Evolutionary conservation across 2,888 invertebrate species (phyloP), one percentile per base, ranked within the genome.

Genomic region (Noctua fimbriata): DNA sequence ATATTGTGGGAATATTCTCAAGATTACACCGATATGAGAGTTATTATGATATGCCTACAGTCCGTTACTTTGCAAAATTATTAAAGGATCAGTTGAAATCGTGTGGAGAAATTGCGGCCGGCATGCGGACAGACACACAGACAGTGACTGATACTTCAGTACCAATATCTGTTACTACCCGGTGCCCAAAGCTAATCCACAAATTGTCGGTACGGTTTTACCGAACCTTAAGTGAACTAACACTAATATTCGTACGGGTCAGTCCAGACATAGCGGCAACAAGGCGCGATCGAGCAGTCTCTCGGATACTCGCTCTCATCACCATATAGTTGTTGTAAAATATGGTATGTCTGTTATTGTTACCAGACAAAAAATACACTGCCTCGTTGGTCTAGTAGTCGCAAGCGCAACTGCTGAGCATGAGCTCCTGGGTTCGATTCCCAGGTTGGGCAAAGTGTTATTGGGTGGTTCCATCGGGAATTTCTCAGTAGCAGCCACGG

Each of bases 1-100:
- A 76, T 85, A 86, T 76, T 83, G 18, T 32, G 32, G 32, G 55
- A 16, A 49, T 28, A 67, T 70, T 65, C 16, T 41, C 32, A 52
- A 70, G 55, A 71, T 78, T 44, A 70, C 44, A 58, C 28, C n/a
- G 4, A 47, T 70, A 44, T 47, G 9, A 24, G 47, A 75, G 36
- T 52, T 71, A 28, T 55, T 16, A n/a, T 32, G 14, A 28, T 41
- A 49, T 18, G 14, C 41, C 14, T 55, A 12, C 55, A 55, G 10
- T 9, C 7, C 49, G 21, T n/a, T n/a, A 60, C 60, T 16, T 60
- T 28, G 28, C n/a, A 28, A 14, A n/a, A 58, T 12, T 12, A 58
- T 58, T 58, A n/a, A n/a, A n/a, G 12, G 5, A n/a, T 9, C n/a
- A n/a, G 58, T 58, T 3, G n/a, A 10, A 55, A 1, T n/a, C 0